Percentiles rank a stretch among this genome's conserved stretches.
Evolutionary conservation across 37 sponge, comb jelly and placozoan species (phyloP).

Genomic region (Aplysina aerophoba): DNA sequence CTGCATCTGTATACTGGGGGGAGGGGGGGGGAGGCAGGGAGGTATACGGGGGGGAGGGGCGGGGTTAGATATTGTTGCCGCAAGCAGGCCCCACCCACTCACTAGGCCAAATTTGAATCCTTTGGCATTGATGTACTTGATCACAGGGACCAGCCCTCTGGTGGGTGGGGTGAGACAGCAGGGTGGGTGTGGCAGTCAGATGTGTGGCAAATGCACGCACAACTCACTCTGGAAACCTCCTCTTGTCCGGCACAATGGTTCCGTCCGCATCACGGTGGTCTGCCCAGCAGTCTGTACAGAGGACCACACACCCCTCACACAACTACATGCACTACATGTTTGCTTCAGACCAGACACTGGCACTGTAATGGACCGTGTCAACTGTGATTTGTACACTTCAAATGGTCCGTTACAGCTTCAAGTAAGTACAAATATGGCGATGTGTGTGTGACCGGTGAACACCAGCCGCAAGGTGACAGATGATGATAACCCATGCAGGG

Average conservation of each 20-base stretch:
- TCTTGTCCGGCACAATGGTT: constrained; percentile 60
- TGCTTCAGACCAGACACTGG: no score
- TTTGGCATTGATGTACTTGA: constrained; percentile 76
- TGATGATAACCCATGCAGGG: no score
- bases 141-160: constrained; percentile 71
- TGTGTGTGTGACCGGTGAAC: neutral
- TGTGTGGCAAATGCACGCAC: neutral
- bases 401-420: no score
- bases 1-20: constrained; percentile 83
- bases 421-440: neutral
- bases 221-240: constrained; percentile 66
- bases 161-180: constrained; percentile 2
- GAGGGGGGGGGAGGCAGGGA: neutral
- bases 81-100: constrained; percentile 37
- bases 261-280: constrained; percentile 72
- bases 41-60: no score
- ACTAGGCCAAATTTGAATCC: constrained; percentile 91
- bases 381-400: no score
- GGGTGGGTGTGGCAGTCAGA: no score
- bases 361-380: no score
- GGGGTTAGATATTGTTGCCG: no score
- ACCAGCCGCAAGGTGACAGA: neutral
- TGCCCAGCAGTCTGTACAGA: constrained; percentile 79
- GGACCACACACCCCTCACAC: neutral
- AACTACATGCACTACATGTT: no score